Evolutionary conservation across 2,113 vertebrate genomes (phyloP).

Genomic region (Bufo bufo): DNA sequence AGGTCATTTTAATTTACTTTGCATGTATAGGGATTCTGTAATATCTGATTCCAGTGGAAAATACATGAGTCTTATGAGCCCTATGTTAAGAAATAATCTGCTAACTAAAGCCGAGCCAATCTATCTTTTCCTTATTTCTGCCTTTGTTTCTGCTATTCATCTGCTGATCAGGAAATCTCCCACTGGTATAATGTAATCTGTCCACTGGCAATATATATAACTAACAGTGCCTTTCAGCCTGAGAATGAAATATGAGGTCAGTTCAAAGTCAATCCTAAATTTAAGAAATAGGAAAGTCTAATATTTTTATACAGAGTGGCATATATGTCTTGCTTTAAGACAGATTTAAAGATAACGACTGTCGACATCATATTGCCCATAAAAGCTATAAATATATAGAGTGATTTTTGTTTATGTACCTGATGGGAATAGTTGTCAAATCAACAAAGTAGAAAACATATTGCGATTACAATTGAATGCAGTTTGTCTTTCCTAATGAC

Average conservation of each 20-base stretch:
- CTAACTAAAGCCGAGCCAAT: slow-evolving; percentile 68
- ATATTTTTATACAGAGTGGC: slow-evolving; percentile 69
- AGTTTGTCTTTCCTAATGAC: not conserved
- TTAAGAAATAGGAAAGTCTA: slow-evolving; percentile 68
- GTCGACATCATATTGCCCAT: slow-evolving; percentile 62
- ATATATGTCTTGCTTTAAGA: slow-evolving; percentile 62
- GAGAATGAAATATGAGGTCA: slow-evolving; percentile 69
- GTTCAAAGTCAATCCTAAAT: slow-evolving; percentile 73
- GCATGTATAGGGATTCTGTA: slow-evolving; percentile 41
- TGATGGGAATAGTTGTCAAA: slow-evolving; percentile 57
- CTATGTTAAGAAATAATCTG: slow-evolving; percentile 61
- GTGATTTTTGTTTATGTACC: slow-evolving; percentile 56
- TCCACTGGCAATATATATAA: slow-evolving; percentile 73
- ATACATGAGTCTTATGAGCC: slow-evolving; percentile 60
- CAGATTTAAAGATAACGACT: slow-evolving; percentile 70
- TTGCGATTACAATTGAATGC: not conserved
- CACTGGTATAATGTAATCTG: slow-evolving; percentile 67
- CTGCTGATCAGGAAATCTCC: slow-evolving; percentile 67
- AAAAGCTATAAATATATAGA: slow-evolving; percentile 60
- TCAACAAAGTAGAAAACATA: slow-evolving; percentile 56
- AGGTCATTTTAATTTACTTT: slow-evolving; percentile 18
- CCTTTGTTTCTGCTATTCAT: slow-evolving; percentile 67
- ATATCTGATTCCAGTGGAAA: slow-evolving; percentile 63
- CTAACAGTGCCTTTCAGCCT: slow-evolving; percentile 63
- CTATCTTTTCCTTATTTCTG: slow-evolving; percentile 68